These are phyloP conservation scores for Pseudoatta argentina DNA, from an alignment of 1,140 invertebrate genomes.

Conservation along the genomic window DNA sequence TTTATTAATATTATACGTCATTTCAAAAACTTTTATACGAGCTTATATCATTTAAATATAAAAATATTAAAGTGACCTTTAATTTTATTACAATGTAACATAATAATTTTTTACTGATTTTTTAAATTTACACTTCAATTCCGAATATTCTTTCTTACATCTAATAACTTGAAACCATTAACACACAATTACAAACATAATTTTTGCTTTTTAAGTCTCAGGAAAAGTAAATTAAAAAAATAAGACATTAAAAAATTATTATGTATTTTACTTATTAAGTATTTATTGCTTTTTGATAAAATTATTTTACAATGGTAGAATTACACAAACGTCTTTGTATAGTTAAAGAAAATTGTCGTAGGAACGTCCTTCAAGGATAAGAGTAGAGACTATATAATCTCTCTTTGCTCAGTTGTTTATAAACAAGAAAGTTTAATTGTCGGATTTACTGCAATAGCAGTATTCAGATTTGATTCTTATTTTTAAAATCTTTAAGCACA, in stretches of 20 bases:
- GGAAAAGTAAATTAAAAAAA: background rate
- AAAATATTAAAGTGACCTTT: background rate
- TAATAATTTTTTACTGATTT: background rate
- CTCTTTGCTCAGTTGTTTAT: background rate
- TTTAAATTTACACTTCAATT: background rate
- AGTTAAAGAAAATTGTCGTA: background rate
- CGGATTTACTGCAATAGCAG: background rate
- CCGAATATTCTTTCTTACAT: background rate
- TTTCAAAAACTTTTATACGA: background rate
- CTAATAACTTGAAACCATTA: conserved; percentile 2
- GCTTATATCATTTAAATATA: background rate
- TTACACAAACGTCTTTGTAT: background rate
- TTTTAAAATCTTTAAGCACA: too few species aligned
- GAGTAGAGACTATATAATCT: background rate
- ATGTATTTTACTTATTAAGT: background rate
- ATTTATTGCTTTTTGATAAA: background rate
- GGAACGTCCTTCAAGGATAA: background rate
- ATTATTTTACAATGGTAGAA: background rate
- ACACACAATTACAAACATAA: background rate
- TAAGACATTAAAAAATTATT: background rate
- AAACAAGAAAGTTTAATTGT: background rate
- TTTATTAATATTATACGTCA: background rate
- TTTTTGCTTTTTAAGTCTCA: background rate
- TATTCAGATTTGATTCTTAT: too few species aligned
- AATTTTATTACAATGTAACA: background rate